Percentiles rank a stretch among this genome's conserved stretches.
Conservation (phyloP, 2,888 invertebrate genomes). For the Geophilus truncorum region DNA sequence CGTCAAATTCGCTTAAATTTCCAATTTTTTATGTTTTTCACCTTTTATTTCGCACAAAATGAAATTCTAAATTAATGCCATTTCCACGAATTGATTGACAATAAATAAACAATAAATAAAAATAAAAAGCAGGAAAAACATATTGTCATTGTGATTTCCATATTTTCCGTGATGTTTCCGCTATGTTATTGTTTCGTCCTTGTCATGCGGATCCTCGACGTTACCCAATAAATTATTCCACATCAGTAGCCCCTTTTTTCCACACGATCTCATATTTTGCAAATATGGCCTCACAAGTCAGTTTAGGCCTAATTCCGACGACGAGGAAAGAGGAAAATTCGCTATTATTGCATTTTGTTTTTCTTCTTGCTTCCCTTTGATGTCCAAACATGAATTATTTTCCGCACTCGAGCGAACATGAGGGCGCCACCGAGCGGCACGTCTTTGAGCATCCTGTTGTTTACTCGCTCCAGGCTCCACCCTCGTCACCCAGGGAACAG, state of each 20-base stretch:
- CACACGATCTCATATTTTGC: too few relatives aligned
- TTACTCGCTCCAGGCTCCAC: background rate
- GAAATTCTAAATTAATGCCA: too few relatives aligned
- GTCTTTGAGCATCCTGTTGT: background rate
- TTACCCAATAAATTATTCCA: conserved; percentile 3
- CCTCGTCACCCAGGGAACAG: conserved; percentile 6
- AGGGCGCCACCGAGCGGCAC: conserved; percentile 3
- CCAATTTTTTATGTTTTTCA: background rate
- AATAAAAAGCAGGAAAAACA: background rate
- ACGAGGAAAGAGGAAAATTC: background rate
- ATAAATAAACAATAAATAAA: background rate
- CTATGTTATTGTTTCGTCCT: background rate
- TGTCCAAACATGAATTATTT: background rate
- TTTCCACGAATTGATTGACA: background rate
- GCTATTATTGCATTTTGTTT: background rate
- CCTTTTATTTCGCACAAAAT: too few relatives aligned
- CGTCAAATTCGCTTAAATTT: background rate
- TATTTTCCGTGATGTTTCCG: background rate
- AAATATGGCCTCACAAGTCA: too few relatives aligned
- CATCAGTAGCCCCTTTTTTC: background rate
- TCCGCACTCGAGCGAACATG: background rate
- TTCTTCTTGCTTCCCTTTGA: background rate
- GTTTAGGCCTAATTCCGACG: background rate
- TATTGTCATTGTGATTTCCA: background rate
- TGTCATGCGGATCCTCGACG: background rate